Base-by-base conservation (phyloP, 1,140 invertebrate genomes). In the Leptoteleia sp. region DNA sequence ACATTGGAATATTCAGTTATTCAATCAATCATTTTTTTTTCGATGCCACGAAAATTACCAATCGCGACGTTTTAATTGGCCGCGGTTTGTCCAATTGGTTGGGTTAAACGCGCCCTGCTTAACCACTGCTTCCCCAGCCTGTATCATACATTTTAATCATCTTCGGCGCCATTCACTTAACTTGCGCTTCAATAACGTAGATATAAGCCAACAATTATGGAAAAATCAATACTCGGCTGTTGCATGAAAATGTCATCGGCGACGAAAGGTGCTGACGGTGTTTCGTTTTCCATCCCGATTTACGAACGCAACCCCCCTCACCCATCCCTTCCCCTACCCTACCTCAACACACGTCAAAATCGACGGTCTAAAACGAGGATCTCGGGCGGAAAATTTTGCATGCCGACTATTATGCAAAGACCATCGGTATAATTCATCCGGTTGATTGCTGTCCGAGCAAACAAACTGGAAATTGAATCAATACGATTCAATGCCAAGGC, bases 181-280 rank as follows among this genome's bases (percentile, higher is more conserved):
- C 17, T 17, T 22, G 38, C 43, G 35, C 43, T 70, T 59, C 43
- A 50, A 57, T 59, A 59, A 50, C 31, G 27, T 35, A 17, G 35
- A 42, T 71, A 61, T 25, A 71, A 71, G 35, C 43, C 43, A 55
- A 61, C 67, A 59, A 71, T 71, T 71, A 71, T 33, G n/a, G 42
- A n/a, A 38, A 71, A 61, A 71, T 71, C 67, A 71, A 71, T 52
- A 61, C 25, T 61, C 16, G 17, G 9, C 43, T 27, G 47, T 25
- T 45, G 55, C 27, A 62, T 61, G 15, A 71, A 62, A 71, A 71
- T 71, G 47, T 71, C 47, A 62, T 25, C 31, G 35, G 13, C 25
- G 45, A 59, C 17, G 29, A 54, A 54, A 65, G 43, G 61, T 52
- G 33, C 50, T 17, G 43, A 43, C 25, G 13, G 27, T 37, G 31